Conservation (phyloP, 2,797 vertebrate species). For the Amazonetta brasiliensis region DNA sequence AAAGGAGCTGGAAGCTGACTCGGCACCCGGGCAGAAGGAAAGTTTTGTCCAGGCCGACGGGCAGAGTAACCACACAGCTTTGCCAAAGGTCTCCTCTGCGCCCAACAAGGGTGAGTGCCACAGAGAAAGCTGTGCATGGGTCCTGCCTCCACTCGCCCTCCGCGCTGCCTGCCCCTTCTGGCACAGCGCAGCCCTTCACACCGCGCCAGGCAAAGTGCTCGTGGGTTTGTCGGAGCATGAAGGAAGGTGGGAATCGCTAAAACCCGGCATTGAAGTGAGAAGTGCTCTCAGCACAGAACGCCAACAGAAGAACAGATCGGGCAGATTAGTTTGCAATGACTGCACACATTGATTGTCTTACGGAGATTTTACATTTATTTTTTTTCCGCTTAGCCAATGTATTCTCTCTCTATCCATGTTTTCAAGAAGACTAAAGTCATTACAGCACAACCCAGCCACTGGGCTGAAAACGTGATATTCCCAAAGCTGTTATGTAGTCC, state of each 20-base stretch:
- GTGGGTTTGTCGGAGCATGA: conserved; percentile 2
- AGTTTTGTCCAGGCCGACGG: not conserved
- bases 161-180: not conserved
- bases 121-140: not conserved
- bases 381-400: not conserved
- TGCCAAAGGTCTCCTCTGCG: not conserved
- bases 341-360: not conserved
- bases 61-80: not conserved
- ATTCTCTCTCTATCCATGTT: not conserved
- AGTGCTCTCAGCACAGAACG: not conserved
- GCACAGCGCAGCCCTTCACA: not conserved
- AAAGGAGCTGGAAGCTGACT: not conserved
- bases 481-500: conserved; percentile 36
- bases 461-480: conserved; percentile 58
- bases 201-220: not conserved
- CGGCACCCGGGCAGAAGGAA: not conserved
- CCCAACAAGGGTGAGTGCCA: rapidly evolving
- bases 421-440: conserved; percentile 37
- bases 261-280: not conserved
- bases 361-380: not conserved
- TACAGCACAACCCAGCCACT: not conserved
- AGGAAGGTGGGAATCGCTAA: not conserved
- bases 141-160: not conserved
- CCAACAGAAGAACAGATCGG: not conserved
- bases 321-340: not conserved